phyloP scores from a whole-genome alignment of 2,888 invertebrate genomes.

The Pyralis farinalis region DNA sequence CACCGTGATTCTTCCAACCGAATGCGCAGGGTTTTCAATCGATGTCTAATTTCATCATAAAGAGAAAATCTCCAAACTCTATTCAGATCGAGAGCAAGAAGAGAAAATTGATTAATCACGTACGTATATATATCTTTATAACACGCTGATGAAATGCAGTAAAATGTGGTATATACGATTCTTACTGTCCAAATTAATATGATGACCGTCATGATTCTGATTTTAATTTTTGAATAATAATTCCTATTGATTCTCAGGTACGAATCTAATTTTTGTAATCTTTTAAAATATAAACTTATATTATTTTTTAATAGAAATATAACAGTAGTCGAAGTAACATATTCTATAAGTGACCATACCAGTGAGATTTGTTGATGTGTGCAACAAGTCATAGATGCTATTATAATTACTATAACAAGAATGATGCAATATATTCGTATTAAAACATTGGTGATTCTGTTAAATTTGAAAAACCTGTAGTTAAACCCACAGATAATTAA shows the following conservation, averaged over 20 bases:
- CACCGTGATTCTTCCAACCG: constrained; percentile 50
- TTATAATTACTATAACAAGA: constrained; percentile 23
- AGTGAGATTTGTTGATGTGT: neutral
- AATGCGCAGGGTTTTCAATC: constrained; percentile 46
- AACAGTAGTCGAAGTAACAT: constrained; percentile 1
- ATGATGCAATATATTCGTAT: constrained; percentile 38
- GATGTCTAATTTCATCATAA: constrained; percentile 50
- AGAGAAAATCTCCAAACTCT: constrained; percentile 60
- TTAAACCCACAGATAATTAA: constrained; percentile 56
- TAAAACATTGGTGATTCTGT: constrained; percentile 21
- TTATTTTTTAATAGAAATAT: constrained; percentile 1
- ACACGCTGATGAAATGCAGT: constrained; percentile 38
- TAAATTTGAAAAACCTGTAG: constrained; percentile 39
- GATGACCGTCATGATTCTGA: constrained; percentile 31
- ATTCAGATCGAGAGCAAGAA: constrained; percentile 55
- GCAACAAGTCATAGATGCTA: constrained; percentile 1
- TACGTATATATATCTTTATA: constrained; percentile 32
- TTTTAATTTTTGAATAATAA: constrained; percentile 31
- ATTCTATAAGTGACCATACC: constrained; percentile 6
- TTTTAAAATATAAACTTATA: constrained; percentile 21
- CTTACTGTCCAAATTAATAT: constrained; percentile 41
- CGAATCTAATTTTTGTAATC: constrained; percentile 38
- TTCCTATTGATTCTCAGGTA: constrained; percentile 44
- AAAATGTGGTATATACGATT: constrained; percentile 36
- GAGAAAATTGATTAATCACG: constrained; percentile 40